Evolutionary conservation across 2,113 vertebrate genomes (phyloP).

Genomic region (Aphelocoma coerulescens): DNA sequence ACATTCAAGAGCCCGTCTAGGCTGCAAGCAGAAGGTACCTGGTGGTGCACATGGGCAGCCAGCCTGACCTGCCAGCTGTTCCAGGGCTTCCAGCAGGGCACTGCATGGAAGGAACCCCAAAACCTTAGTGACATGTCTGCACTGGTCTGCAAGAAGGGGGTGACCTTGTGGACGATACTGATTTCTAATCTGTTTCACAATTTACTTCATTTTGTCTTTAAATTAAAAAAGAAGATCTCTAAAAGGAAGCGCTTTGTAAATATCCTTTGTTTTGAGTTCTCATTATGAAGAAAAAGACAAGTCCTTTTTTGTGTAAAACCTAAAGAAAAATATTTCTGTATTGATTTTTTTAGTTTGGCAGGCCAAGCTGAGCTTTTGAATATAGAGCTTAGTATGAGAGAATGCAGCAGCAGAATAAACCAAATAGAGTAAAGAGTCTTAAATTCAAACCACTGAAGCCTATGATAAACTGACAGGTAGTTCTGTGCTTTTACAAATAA

Average conservation of each 20-base stretch:
- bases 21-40: background rate
- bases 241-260: background rate
- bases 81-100: background rate
- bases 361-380: background rate
- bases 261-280: background rate
- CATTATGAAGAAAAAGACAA: background rate
- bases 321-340: background rate
- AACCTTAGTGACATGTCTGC: background rate
- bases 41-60: fast-evolving
- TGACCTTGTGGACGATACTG: background rate
- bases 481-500: background rate
- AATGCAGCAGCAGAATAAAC: background rate
- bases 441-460: background rate
- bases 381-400: background rate
- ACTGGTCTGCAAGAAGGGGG: background rate
- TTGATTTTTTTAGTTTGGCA: background rate
- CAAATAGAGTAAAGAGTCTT: background rate
- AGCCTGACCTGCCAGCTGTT: background rate
- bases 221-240: background rate
- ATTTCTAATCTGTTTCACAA: background rate
- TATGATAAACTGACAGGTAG: background rate
- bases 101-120: background rate
- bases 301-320: background rate
- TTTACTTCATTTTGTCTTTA: background rate
- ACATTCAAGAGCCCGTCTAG: background rate